Evolutionary conservation across 1,140 invertebrate species (phyloP).

Genomic region (Formica selysi): DNA sequence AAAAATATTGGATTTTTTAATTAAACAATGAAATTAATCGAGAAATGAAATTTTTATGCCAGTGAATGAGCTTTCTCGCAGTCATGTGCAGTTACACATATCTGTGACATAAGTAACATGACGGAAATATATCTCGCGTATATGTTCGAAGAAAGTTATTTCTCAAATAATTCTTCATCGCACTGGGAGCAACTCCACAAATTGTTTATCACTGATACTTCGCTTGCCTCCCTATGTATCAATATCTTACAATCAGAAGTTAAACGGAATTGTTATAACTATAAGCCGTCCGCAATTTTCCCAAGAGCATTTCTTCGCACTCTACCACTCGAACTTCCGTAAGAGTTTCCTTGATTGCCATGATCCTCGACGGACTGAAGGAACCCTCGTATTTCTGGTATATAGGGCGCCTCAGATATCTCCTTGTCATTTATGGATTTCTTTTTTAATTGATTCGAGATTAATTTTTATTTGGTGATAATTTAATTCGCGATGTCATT

Average conservation of each 20-base stretch:
- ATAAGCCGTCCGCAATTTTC: slow-evolving; percentile 36
- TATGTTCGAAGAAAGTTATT: not conserved
- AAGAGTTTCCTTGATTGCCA: slow-evolving; percentile 38
- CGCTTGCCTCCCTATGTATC: slow-evolving; percentile 9
- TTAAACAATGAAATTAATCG: not conserved
- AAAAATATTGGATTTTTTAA: not conserved
- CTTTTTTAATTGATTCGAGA: not conserved
- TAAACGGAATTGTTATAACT: slow-evolving; percentile 49
- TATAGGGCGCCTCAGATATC: not conserved
- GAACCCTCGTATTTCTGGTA: not conserved
- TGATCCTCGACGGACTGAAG: slow-evolving; percentile 19
- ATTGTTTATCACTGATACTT: not conserved
- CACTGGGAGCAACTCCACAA: not conserved
- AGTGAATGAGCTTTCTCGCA: not conserved
- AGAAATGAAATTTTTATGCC: slow-evolving; percentile 17
- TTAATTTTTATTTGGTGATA: not conserved
- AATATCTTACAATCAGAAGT: slow-evolving; percentile 37
- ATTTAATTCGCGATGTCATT: not conserved
- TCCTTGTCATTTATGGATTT: not conserved
- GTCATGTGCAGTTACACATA: not conserved
- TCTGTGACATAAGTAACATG: not conserved
- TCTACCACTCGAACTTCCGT: slow-evolving; percentile 15
- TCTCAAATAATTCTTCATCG: not conserved
- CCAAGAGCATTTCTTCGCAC: slow-evolving; percentile 28
- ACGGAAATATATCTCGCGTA: not conserved